A percentile compares a stretch with the other conserved stretches of the same genome.
These are phyloP conservation scores for Sialis lutaria DNA, from an alignment of 2,888 invertebrate species.

Conservation along the genomic window DNA sequence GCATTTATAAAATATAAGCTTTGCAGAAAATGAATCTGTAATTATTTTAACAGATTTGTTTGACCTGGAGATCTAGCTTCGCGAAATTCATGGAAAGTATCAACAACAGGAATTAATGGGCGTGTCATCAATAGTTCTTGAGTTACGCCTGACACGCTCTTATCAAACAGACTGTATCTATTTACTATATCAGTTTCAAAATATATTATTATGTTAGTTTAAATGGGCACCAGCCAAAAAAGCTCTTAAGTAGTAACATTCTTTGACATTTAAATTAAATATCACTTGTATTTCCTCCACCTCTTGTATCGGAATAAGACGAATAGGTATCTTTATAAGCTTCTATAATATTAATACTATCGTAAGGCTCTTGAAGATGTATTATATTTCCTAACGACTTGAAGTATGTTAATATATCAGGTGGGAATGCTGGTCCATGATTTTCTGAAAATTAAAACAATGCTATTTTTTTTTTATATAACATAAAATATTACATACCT, in stretches of 20 bases:
- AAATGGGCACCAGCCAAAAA: too few species aligned
- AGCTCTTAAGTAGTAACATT: neutral
- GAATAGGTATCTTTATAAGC: conserved; percentile 42
- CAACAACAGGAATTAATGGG: too few species aligned
- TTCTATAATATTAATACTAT: conserved; percentile 47
- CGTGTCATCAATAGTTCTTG: too few species aligned
- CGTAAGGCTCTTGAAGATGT: conserved; percentile 26
- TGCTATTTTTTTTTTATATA: neutral
- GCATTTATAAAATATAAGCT: too few species aligned
- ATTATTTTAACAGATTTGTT: too few species aligned
- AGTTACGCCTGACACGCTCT: neutral
- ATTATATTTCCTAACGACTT: conserved; percentile 15
- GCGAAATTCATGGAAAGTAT: too few species aligned
- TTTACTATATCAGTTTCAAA: neutral
- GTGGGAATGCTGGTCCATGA: conserved; percentile 20
- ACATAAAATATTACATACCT: conserved; percentile 16
- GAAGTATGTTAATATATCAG: conserved; percentile 18
- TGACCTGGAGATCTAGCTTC: too few species aligned
- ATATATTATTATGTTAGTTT: neutral
- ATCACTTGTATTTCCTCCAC: conserved; percentile 48
- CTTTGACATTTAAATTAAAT: conserved; percentile 24
- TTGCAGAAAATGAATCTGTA: too few species aligned
- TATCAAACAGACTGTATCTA: neutral
- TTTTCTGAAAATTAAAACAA: conserved; percentile 14
- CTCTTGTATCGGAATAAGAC: conserved; percentile 56